Conservation (phyloP, 1,140 invertebrate genomes). For the Macrostomum lignano region DNA sequence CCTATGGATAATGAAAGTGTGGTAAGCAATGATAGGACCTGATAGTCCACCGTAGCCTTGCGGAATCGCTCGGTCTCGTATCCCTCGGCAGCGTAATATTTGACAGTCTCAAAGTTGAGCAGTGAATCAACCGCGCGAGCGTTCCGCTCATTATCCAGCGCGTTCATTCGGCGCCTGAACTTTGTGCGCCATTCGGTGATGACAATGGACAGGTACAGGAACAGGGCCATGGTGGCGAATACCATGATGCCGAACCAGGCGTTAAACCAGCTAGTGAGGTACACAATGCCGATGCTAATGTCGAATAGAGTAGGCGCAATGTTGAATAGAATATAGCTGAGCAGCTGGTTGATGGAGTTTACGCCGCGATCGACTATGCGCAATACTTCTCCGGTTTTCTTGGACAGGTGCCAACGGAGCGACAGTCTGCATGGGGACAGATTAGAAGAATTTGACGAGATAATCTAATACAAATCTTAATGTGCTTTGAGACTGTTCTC, state of each 20-base stretch:
- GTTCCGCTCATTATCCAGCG: slow-evolving; percentile 59
- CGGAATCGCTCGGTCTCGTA: too few species aligned
- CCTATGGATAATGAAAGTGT: too few species aligned
- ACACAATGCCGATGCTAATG: slow-evolving; percentile 60
- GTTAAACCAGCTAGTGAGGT: slow-evolving; percentile 58
- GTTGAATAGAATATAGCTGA: slow-evolving; percentile 32
- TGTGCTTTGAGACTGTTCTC: too few species aligned
- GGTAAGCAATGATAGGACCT: too few species aligned
- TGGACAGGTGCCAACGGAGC: slow-evolving; percentile 48
- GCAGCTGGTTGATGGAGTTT: slow-evolving; percentile 5
- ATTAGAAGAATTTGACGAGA: too few species aligned
- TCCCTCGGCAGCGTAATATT: slow-evolving; percentile 10
- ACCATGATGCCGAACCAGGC: slow-evolving; percentile 71
- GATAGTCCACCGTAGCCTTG: too few species aligned
- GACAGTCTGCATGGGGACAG: slow-evolving; percentile 22
- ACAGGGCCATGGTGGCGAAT: slow-evolving; percentile 60
- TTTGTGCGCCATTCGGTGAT: slow-evolving; percentile 86
- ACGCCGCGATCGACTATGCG: slow-evolving; percentile 33
- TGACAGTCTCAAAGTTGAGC: slow-evolving; percentile 70
- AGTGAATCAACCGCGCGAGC: slow-evolving; percentile 73
- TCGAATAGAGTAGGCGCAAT: slow-evolving; percentile 69
- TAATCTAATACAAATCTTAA: slow-evolving; percentile 1
- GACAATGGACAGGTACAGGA: slow-evolving; percentile 52
- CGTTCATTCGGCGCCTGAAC: slow-evolving; percentile 63
- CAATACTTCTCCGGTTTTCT: slow-evolving; percentile 75